Evolutionary conservation across 2,113 vertebrate genomes (phyloP).

Genomic region (Hippocampus guttulatus): DNA sequence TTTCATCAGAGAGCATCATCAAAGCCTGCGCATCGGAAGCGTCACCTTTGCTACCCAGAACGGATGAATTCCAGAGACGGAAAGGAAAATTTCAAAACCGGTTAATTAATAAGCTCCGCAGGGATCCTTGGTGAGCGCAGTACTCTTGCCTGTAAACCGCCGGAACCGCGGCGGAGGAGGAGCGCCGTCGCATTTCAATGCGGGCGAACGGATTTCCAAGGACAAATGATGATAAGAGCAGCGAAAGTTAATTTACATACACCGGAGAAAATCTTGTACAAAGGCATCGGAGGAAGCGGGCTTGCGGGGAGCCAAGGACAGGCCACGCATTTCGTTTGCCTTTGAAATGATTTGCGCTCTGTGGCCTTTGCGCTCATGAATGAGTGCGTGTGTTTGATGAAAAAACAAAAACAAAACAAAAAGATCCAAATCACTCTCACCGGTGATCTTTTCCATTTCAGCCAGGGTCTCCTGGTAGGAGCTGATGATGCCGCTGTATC

Average conservation of each 20-base stretch:
- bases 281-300: not conserved
- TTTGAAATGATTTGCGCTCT: not conserved
- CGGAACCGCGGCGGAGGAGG: not conserved
- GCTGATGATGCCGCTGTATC: constrained; percentile 86
- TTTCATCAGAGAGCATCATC: not conserved
- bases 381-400: not conserved
- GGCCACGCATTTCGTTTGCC: not conserved
- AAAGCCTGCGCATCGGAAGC: not conserved
- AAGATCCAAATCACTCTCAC: constrained; percentile 54
- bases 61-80: not conserved
- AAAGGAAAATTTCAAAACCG: not conserved
- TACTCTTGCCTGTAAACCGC: not conserved
- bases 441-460: constrained; percentile 87
- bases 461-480: constrained; percentile 87
- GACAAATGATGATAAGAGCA: constrained; percentile 4
- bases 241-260: not conserved
- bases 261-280: not conserved
- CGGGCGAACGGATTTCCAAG: not conserved
- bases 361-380: not conserved
- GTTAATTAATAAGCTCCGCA: not conserved
- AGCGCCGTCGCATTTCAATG: constrained; percentile 3
- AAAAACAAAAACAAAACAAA: not conserved
- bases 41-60: not conserved
- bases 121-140: not conserved
- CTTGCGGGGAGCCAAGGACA: constrained; percentile 8